Percentiles rank a stretch among this genome's conserved stretches.
Conservation (phyloP, 2,797 vertebrate species). For the Chanos chanos region DNA sequence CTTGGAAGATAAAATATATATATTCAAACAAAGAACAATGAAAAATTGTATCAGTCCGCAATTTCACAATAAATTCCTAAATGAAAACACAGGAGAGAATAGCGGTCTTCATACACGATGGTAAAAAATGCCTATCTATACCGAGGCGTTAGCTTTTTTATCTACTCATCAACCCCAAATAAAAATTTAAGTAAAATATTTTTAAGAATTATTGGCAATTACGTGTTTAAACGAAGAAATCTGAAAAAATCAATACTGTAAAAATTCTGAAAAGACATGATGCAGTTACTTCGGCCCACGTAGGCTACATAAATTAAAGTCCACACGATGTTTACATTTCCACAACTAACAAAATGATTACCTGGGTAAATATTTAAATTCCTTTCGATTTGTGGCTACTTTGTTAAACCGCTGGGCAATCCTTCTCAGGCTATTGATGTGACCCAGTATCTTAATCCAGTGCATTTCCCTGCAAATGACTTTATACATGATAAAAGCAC, state of each 20-base stretch:
- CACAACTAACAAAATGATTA: constrained; percentile 65
- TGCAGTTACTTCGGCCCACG: constrained; percentile 27
- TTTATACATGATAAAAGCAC: constrained; percentile 71
- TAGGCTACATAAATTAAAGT: constrained; percentile 44
- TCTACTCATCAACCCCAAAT: too few relatives aligned
- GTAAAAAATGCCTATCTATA: too few relatives aligned
- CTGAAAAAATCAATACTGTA: too few relatives aligned
- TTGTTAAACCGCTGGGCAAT: constrained; percentile 62
- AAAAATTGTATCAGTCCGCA: background rate
- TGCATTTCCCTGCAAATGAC: constrained; percentile 77
- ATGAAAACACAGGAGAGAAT: background rate
- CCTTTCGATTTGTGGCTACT: constrained; percentile 60
- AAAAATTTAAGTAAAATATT: background rate
- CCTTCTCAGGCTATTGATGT: constrained; percentile 59
- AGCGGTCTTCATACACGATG: too few relatives aligned
- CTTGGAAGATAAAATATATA: too few relatives aligned
- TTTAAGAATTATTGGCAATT: too few relatives aligned
- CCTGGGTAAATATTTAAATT: constrained; percentile 74
- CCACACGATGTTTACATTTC: constrained; percentile 62
- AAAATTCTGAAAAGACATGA: too few relatives aligned
- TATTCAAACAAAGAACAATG: background rate
- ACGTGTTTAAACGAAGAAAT: too few relatives aligned
- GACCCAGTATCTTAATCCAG: constrained; percentile 67
- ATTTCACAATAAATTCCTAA: background rate
- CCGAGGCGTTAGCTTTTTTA: too few relatives aligned